phyloP scores from a whole-genome alignment of 2,888 invertebrate species.

The Pyrrhia umbra region DNA sequence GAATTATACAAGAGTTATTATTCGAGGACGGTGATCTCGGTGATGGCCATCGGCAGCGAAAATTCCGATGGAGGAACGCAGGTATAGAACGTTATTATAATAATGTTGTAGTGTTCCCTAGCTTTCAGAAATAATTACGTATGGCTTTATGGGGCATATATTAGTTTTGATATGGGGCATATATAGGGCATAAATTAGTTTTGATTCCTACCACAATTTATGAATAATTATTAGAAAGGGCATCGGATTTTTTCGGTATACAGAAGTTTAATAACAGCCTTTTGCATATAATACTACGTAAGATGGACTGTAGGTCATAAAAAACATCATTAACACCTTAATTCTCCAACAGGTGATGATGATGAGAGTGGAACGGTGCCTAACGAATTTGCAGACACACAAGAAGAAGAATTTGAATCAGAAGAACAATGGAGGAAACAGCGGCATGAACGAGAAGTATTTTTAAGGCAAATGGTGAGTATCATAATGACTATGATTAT shows the following conservation, averaged over 20 bases:
- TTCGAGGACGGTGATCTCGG: conserved; percentile 97
- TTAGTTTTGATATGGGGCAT: too few relatives aligned
- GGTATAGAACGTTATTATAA: conserved; percentile 82
- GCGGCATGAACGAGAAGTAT: conserved; percentile 94
- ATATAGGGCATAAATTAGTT: too few relatives aligned
- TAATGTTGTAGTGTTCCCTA: neutral
- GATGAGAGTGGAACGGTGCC: conserved; percentile 73
- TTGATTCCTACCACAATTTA: too few relatives aligned
- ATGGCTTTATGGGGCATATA: too few relatives aligned
- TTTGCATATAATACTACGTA: too few relatives aligned
- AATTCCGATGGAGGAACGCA: conserved; percentile 96
- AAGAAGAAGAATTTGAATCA: conserved; percentile 93
- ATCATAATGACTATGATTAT: neutral
- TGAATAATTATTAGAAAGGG: too few relatives aligned
- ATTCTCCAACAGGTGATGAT: conserved; percentile 74
- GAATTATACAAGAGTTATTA: conserved; percentile 95
- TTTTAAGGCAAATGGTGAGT: conserved; percentile 91
- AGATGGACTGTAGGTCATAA: neutral
- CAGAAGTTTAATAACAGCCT: too few relatives aligned
- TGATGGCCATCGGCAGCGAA: conserved; percentile 93
- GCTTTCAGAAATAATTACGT: too few relatives aligned
- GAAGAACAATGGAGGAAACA: conserved; percentile 95
- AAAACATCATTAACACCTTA: neutral
- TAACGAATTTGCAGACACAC: conserved; percentile 78
- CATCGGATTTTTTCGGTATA: too few relatives aligned